Evolutionary conservation across 2,888 invertebrate genomes (phyloP), one percentile per base, ranked within the genome.

Genomic region (Apomyelois bistriatella): DNA sequence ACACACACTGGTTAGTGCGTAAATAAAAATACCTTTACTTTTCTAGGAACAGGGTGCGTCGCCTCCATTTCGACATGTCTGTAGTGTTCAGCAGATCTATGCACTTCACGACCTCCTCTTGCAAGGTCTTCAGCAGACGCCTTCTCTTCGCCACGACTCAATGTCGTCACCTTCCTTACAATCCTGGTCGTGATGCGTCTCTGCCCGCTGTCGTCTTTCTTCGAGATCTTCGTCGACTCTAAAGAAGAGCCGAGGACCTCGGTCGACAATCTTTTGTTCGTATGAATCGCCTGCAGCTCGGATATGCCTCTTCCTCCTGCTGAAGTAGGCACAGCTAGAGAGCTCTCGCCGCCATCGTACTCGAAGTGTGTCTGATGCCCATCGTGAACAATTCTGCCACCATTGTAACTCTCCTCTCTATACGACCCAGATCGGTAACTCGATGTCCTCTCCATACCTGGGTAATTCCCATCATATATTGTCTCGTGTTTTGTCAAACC

Each of bases 171-270:
- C 82, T 97, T 97, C 58, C 96, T 92, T 50, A 97, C 94, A 59
- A 97, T 95, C 74, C 96, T 93, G 41, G 97, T 96, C 22, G 96
- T 97, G 62, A 97, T 95, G 63, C 96, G 93, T 58, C 95, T 92
- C 74, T 94, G 94, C 37, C 96, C 96, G 74, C 93, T 94, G 61
- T 95, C 94, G 55, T 94, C 94, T 76, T 94, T 93, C 82, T 94
- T 93, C 79, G 95, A 95, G 71, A 95, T 94, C 86, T 96, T 95
- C 59, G 95, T 95, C 69, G 96, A 95, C 85, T 96, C 96, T 76
- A 95, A 91, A 58, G 96, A 95, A 76, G 95, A 95, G 72, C 96
- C 96, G 71, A 96, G 91, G 77, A 96, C 94, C 91, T 96, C 96
- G 69, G 96, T 96, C 75, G 95, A 94, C 74, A 96, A 87, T 66